Conservation (phyloP, 2,797 vertebrate species). For the Crotalus adamanteus region DNA sequence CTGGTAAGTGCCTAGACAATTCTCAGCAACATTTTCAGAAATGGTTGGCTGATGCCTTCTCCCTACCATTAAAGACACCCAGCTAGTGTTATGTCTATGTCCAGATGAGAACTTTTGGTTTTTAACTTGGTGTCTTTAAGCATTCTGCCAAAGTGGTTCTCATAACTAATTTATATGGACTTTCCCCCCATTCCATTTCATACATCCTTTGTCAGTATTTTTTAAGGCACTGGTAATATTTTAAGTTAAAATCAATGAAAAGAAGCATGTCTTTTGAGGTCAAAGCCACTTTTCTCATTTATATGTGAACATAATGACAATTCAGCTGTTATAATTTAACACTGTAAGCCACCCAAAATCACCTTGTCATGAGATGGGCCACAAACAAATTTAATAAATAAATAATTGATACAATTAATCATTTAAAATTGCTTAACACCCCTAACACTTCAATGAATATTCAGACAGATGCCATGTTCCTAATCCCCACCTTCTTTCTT, state of each 20-base stretch:
- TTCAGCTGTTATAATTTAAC: neutral
- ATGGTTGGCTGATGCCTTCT: neutral
- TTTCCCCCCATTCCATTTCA: neutral
- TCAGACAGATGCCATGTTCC: neutral
- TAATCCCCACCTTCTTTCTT: neutral
- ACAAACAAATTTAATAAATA: neutral
- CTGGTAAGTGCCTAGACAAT: neutral
- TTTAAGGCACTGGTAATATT: neutral
- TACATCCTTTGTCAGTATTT: neutral
- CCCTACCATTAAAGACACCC: neutral
- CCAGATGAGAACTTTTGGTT: neutral
- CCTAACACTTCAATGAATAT: neutral
- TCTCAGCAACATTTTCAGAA: neutral
- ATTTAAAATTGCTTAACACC: neutral
- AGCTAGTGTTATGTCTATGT: neutral
- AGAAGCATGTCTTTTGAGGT: neutral
- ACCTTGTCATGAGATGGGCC: neutral
- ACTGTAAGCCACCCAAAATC: neutral
- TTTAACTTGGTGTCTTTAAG: neutral
- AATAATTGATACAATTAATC: neutral
- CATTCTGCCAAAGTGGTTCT: neutral
- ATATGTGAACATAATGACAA: neutral
- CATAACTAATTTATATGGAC: neutral
- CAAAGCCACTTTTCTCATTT: neutral
- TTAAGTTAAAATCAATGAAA: neutral